Base-by-base conservation (phyloP, 2,797 vertebrate species). In the Phoebastria nigripes region DNA sequence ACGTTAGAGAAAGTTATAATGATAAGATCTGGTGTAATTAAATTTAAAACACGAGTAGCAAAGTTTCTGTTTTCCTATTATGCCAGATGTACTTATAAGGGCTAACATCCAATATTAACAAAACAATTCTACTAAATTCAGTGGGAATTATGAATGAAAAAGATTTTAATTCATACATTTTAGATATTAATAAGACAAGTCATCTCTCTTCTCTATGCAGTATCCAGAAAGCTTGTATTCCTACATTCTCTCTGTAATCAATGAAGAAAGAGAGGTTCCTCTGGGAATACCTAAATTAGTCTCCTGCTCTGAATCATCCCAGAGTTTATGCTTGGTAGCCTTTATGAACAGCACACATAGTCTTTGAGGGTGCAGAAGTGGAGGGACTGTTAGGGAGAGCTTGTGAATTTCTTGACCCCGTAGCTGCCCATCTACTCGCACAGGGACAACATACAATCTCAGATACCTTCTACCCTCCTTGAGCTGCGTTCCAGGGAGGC, bases 391-490 rank as follows among this genome's bases (percentile, higher is more conserved):
- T 11, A 39, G 25, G 31, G 39, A 87, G n/a, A 80, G 17, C 1
- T 5, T 5, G 12, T 18, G 41, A 73, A 52, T 63, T 37, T 31
- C 62, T 11, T 31, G 39, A 73, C 17, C 26, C 18, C 58, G 19
- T 2, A 61, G 39, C 42, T 79, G 42, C 66, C 58, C 21, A 3
- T 19, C 39, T 51, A 8, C 58, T 52, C 0, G 0, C 42, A 35
- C 3, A 54, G 13, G 42, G 58, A 73, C 35, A 47, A 49, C 31
- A 35, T 1, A 59, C 6, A 26, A 54, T 35, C 72, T 72, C 47
- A 39, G 39, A 42, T 4, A 54, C 31, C 51, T 89, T 66, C 81
- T 14, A 39, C 17, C 11, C 62, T 70, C 39, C 54, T 33, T 12
- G 12, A 92, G 74, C 42, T 87, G 54, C 1, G 1, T 35, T 72